Base-by-base conservation (phyloP, 2,797 vertebrate species). In the Eulemur mongoz region DNA sequence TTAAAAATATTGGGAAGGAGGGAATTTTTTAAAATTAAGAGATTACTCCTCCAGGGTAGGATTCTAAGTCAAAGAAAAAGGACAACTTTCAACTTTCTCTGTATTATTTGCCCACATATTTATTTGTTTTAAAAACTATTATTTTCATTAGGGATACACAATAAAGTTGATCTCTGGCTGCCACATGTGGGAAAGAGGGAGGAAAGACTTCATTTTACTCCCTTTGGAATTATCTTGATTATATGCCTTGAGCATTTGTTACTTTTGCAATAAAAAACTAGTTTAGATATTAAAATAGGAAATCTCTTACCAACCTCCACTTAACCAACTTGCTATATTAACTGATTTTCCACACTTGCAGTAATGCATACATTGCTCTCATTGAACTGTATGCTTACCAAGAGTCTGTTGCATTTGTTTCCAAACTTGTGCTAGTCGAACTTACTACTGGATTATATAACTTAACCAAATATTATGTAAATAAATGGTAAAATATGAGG, bases 101-200 rank as follows among this genome's bases (percentile, higher is more conserved):
- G n/a, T 27, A 43, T 57, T 79, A 52, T 89, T 32, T 95, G 20
- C 50, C 25, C 73, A 95, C 27, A 65, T 48, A 50, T 30, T n/a
- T 57, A 54, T 73, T 89, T 92, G 70, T 63, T 95, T 85, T 73
- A 5, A 69, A 67, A 91, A 84, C 73, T n/a, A 80, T 78, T 79
- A 57, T 78, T 87, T 94, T 80, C 54, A 73, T 54, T 72, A 95
- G 14, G 5, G 38, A 89, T 63, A 61, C 7, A 70, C 20, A 83
- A 63, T 30, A 79, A 95, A 84, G 11, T 45, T 50, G 50, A 63
- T 20, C 45, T 95, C 35, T 32, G 14, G 79, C 70, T 89, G 78
- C 13, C n/a, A 78, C 50, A 43, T 22, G 32, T 67, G 4, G 48
- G 15, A 63, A 15, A 17, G 13, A 57, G 43, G 35, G 32, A 10